A percentile compares a stretch with the other conserved stretches of the same genome.
phyloP scores from a whole-genome alignment of 2,888 invertebrate species.

The Melanchra persicariae region DNA sequence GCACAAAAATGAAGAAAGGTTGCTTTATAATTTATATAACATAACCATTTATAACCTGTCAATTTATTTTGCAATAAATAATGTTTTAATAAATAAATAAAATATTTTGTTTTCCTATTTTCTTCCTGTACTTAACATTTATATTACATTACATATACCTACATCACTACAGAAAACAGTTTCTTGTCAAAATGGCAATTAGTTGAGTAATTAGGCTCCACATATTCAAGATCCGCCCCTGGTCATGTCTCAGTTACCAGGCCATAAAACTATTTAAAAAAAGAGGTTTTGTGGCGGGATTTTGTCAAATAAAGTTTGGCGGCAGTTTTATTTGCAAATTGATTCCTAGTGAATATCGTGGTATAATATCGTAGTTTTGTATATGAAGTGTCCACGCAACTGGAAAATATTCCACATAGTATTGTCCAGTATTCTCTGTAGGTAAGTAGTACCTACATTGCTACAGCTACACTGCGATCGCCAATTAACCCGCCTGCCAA shows the following conservation, averaged over 20 bases:
- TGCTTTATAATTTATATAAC: too few species aligned
- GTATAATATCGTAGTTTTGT: neutral
- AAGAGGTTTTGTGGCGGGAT: neutral
- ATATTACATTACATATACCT: neutral
- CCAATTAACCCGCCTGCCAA: too few species aligned
- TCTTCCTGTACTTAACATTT: neutral
- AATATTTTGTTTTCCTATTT: slow-evolving; percentile 1
- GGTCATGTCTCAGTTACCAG: too few species aligned
- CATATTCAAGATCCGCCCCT: neutral
- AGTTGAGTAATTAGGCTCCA: neutral
- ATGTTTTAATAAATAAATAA: too few species aligned
- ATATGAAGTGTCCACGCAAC: too few species aligned
- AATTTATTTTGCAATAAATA: too few species aligned
- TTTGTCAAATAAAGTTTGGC: neutral
- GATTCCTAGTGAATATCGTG: neutral
- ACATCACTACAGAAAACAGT: slow-evolving; percentile 2
- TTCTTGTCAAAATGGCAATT: neutral
- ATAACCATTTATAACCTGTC: too few species aligned
- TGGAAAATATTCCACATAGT: neutral
- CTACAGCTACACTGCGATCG: too few species aligned
- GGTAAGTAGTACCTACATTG: too few species aligned
- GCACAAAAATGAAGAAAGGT: too few species aligned
- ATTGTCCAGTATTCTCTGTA: too few species aligned
- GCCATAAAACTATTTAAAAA: too few species aligned
- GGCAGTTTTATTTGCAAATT: neutral